phyloP scores from a whole-genome alignment of 2,113 vertebrate genomes.

The Aspiorhynchus laticeps region DNA sequence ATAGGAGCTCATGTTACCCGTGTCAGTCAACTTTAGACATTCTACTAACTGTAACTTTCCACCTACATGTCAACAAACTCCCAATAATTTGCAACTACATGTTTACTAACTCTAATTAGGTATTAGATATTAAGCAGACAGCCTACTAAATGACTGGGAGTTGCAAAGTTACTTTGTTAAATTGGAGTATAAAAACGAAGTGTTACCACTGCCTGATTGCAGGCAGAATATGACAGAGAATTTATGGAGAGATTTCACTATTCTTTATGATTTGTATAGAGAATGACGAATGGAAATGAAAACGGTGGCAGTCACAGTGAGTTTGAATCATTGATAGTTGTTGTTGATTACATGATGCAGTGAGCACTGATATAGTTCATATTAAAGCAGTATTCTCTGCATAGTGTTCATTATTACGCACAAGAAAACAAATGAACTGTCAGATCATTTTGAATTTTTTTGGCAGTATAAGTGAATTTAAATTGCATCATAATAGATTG shows the following conservation, averaged over 20 bases:
- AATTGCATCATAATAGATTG: not conserved
- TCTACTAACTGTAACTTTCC: no score
- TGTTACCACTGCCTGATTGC: not conserved
- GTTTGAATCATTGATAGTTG: not conserved
- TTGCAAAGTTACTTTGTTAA: no score
- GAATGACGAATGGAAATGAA: not conserved
- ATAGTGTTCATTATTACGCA: not conserved
- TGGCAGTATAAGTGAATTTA: not conserved
- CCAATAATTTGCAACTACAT: no score
- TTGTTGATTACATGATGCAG: not conserved
- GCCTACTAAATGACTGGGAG: no score
- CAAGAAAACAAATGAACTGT: not conserved
- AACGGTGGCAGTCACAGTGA: not conserved
- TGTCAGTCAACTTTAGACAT: not conserved
- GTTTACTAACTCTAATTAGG: no score
- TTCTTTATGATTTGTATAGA: not conserved
- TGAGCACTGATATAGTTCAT: not conserved
- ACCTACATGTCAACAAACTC: no score
- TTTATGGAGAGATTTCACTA: not conserved
- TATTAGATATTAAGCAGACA: no score
- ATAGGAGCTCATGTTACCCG: not conserved
- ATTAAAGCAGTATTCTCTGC: not conserved
- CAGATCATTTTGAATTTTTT: not conserved
- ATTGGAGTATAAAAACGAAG: no score
- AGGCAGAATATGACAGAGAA: not conserved